A percentile compares a stretch with the other conserved stretches of the same genome.
These are phyloP conservation scores for Ardeotis arabs DNA, from an alignment of 2,113 vertebrate species.

Conservation along the genomic window DNA sequence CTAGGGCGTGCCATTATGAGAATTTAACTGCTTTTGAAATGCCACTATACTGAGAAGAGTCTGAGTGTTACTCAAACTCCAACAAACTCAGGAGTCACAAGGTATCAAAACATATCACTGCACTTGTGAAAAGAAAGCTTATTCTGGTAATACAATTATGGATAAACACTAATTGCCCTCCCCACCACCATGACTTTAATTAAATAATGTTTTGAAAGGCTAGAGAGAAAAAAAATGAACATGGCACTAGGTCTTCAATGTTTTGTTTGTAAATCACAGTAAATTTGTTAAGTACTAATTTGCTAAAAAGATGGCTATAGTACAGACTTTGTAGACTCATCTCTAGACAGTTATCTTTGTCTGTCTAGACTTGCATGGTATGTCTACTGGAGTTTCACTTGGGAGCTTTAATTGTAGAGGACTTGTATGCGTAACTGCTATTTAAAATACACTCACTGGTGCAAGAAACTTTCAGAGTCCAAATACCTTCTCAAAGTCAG, in stretches of 20 bases:
- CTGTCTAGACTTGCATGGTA: background rate
- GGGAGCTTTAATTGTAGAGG: background rate
- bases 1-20: background rate
- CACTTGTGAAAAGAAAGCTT: background rate
- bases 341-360: background rate
- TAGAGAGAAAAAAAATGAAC: background rate
- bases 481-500: background rate
- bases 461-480: background rate
- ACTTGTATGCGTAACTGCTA: background rate
- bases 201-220: background rate
- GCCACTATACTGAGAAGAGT: background rate
- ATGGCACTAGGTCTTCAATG: background rate
- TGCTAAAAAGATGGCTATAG: background rate
- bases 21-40: background rate
- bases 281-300: background rate
- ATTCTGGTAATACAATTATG: background rate
- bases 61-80: background rate
- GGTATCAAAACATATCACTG: background rate
- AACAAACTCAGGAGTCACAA: background rate
- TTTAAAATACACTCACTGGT: background rate
- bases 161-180: background rate
- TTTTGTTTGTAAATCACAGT: background rate
- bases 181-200: background rate
- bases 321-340: background rate
- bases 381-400: background rate